Evolutionary conservation across 1,140 invertebrate genomes (phyloP), one percentile per base, ranked within the genome.

Genomic region (Portunus trituberculatus): DNA sequence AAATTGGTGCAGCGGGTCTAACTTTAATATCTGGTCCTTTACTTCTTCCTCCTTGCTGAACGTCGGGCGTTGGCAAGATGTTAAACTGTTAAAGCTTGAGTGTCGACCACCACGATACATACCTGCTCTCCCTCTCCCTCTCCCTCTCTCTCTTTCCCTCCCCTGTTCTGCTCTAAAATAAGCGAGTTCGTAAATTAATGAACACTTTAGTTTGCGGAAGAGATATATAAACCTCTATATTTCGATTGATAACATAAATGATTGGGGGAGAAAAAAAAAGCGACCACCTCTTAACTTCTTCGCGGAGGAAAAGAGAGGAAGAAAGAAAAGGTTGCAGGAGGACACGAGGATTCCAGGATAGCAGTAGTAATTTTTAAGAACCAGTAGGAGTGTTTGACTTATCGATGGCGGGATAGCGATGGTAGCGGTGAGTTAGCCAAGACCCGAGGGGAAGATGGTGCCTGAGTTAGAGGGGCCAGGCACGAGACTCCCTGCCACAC

Each of bases 401-500:
- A 76, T 76, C 67, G 67, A 76, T n/a, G 67, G n/a, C 25, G 7
- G 20, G 67, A 39, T 39, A 87, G 84, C 31, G n/a, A 87, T 25
- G 84, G n/a, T 32, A 39, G 28, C n/a, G 84, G 84, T 87, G 84
- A 87, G 1, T 87, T 87, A 46, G 3, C 31, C 84, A 87, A 32
- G 4, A 12, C 20, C 25, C n/a, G 31, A 25, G 25, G 14, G 31
- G 84, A 46, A 31, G 84, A 87, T 10, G 29, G 84, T 84, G 31
- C 31, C 14, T 32, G 39, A 87, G 84, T 87, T 32, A 87, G 31
- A 0, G 31, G n/a, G 84, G 7, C n/a, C 12, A 76, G 67, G n/a
- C 67, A 76, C 67, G 67, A 76, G 67, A 59, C 46, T 31, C 48
- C 48, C 89, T 29, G 7, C 29, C n/a, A 91, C 89, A 91, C 89